Evolutionary conservation across 2,888 invertebrate species (phyloP), one percentile per base, ranked within the genome.

Genomic region (Epinotia nisella): DNA sequence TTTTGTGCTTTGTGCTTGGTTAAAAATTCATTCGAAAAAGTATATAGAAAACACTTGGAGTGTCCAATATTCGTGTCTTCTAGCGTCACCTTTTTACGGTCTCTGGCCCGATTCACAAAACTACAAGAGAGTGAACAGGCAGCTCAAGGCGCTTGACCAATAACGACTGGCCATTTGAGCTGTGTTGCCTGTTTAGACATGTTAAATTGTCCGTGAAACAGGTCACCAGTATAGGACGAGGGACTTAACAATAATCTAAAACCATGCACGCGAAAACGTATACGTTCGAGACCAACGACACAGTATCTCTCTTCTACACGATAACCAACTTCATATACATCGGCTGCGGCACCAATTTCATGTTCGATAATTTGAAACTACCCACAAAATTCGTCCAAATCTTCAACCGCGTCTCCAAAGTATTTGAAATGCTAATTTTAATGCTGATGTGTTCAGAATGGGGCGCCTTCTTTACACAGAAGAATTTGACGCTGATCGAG

Each of bases 401-500:
- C 24, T 62, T n/a, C 17, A n/a, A 45, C n/a, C 3, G 9, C 1
- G 9, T 62, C 3, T 62, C 62, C 7, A 62, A 49, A 17, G 21
- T 62, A 13, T 24, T 62, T 21, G 62, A 21, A 49, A 3, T 62
- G 15, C 17, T 60, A 3, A 1, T 39, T 5, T 9, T 62, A 24
- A 1, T 15, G 15, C n/a, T 49, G 11, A 29, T 64, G 0, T 29
- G 15, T 24, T 56, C 62, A 13, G n/a, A 56, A 29, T n/a, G 17
- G 7, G 41, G 15, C 1, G 35, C 51, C 10, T 39, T 56, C 9
- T 17, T 70, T 17, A 62, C 64, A n/a, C 64, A 64, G n/a, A 59
- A 59, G 0, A 67, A 79, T 60, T 69, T 80, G 19, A 62, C 75
- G 7, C 65, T 74, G 2, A 79, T 79, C n/a, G 76, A 89, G 53